Evolutionary conservation across 2,797 vertebrate genomes (phyloP).

Genomic region (Selene dorsalis): DNA sequence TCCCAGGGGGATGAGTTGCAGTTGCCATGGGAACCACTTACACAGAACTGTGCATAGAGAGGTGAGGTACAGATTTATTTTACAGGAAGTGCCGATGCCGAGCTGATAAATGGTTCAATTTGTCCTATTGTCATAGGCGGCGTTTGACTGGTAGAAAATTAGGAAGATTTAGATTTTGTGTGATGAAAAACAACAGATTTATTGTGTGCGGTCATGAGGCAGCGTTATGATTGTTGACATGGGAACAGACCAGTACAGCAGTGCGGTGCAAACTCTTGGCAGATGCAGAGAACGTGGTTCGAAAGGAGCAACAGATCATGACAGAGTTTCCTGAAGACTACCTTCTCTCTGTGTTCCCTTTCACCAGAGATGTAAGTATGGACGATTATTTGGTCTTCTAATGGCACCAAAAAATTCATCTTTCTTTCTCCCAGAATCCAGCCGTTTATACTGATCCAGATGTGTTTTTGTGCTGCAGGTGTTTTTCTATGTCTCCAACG

Average conservation of each 20-base stretch:
- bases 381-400: too few relatives aligned
- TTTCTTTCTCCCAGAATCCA: neutral
- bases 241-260: neutral
- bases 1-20: constrained; percentile 24
- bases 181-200: neutral
- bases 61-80: constrained; percentile 17
- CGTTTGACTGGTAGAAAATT: too few relatives aligned
- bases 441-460: neutral
- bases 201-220: neutral
- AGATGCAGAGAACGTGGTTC: constrained; percentile 71
- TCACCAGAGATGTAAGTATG: constrained; percentile 64
- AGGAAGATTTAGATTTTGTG: too few relatives aligned
- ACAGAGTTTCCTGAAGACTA: constrained; percentile 57
- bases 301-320: constrained; percentile 56
- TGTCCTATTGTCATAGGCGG: neutral
- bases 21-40: constrained; percentile 37
- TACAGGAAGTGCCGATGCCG: neutral
- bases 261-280: constrained; percentile 22
- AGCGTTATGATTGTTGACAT: constrained; percentile 7
- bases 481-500: constrained; percentile 48
- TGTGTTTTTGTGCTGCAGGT: constrained; percentile 58
- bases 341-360: constrained; percentile 70
- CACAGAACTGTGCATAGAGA: neutral
- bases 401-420: too few relatives aligned
- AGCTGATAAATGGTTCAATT: constrained; percentile 12